Evolutionary conservation across 2,797 vertebrate genomes (phyloP), one percentile per base, ranked within the genome.

Genomic region (Triplophysa bombifrons): DNA sequence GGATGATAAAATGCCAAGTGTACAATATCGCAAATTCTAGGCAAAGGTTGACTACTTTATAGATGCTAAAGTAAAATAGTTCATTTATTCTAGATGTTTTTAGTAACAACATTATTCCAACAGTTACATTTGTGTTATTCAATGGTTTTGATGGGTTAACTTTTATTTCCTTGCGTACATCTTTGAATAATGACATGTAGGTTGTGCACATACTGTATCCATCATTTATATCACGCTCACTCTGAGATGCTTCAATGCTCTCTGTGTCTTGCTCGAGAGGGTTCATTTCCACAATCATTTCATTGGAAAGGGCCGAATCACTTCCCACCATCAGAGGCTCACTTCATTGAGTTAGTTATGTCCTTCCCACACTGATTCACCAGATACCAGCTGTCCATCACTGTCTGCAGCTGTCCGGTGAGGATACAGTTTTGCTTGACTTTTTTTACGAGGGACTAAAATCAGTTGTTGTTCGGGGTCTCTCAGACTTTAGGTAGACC

Each of bases 301-400:
- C n/a, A 25, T 13, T 44, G 63, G 63, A 65, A 41, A 19, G 63
- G 61, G 34, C 11, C 8, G 38, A n/a, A 34, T 65, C 63, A 65
- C 63, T 44, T 41, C 38, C 19, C 34, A 20, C 63, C 63, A 65
- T 44, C 34, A 65, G 63, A 44, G 38, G 34, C 63, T n/a, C 63
- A 65, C 63, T 65, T 44, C 38, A 41, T 65, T 87, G 86, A 85
- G 89, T 84, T 92, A 83, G 91, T 92, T 90, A 91, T 87, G 86
- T 55, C 11, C 1, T 83, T 83, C 82, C 88, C 89, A 19, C 60
- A 56, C 55, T 48, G 50, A 79, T 65, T 72, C 48, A 78, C 34
- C 60, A 65, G 63, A 34, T 65, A 65, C 38, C 63, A 79, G 69
- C 69, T 56, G 68, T 65, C 76, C 69, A 79, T 65, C 69, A 79